Evolutionary conservation across 2,888 invertebrate genomes (phyloP), one percentile per base, ranked within the genome.

Genomic region (Aplocera efformata): DNA sequence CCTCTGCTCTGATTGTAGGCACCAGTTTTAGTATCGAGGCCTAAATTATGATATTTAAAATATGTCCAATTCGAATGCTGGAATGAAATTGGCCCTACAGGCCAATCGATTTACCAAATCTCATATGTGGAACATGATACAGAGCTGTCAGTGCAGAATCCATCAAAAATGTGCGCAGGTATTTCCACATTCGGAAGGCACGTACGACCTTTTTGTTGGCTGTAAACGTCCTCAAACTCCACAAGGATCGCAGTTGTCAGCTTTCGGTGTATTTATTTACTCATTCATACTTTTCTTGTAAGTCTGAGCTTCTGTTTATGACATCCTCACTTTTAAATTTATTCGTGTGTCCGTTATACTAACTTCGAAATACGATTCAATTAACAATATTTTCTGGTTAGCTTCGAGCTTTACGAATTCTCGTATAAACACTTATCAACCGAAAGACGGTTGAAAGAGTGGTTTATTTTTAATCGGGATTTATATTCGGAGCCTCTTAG

Each of bases 401-500:
- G 17, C 40, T 40, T 22, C 29, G 17, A 30, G 32, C 30, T 41
- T 40, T 32, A 32, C 29, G 36, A 41, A 41, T 36, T 36, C 26
- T 17, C 36, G 45, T 41, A 62, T 68, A 72, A 73, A 77, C 72
- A 75, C 71, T 72, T 73, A 81, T 79, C 74, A 74, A 74, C 72
- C 64, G 64, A 69, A 63, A 74, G 72, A 67, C 72, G 67, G 63
- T 60, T 43, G 50, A 38, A 48, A 44, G 49, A 45, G 34, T 47
- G 48, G 49, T 50, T 56, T 49, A 50, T 83, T 81, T 83, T 82
- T 73, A 73, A 77, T 67, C 76, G 72, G 74, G 81, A 86, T 86
- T 86, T 86, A 88, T 86, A 82, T 75, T 77, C 78, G 67, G 71
- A 67, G 70, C 67, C 73, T 85, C 82, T 82, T 85, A 86, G 84